Percentiles rank a stretch among this genome's conserved stretches.
Conservation (phyloP, 1,140 invertebrate species). For the Psix sp. region DNA sequence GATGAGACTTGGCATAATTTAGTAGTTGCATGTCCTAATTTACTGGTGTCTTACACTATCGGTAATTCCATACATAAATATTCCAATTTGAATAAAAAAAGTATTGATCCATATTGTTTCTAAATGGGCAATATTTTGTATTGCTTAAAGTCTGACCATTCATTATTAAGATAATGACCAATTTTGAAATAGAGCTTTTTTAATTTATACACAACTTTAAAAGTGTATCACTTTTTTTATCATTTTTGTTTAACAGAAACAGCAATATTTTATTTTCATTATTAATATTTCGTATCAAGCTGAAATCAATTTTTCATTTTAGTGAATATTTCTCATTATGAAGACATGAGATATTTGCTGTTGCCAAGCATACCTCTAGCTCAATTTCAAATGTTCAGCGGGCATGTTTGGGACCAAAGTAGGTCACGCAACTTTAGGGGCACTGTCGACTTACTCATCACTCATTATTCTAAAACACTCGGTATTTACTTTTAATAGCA, state of each 20-base stretch:
- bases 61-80: constrained; percentile 59
- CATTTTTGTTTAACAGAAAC: too few relatives aligned
- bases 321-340: constrained; percentile 75
- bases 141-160: too few relatives aligned
- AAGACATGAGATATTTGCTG: constrained; percentile 72
- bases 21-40: constrained; percentile 66
- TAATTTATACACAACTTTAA: too few relatives aligned
- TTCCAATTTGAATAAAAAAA: too few relatives aligned
- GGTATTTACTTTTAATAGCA: too few relatives aligned
- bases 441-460: constrained; percentile 71
- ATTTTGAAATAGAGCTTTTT: too few relatives aligned
- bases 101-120: too few relatives aligned
- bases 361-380: constrained; percentile 73
- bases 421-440: constrained; percentile 73
- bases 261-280: too few relatives aligned
- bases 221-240: too few relatives aligned
- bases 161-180: too few relatives aligned
- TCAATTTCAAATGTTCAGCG: constrained; percentile 73
- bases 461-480: constrained; percentile 71
- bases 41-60: constrained; percentile 72
- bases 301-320: constrained; percentile 21
- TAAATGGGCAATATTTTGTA: too few relatives aligned
- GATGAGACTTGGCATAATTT: constrained; percentile 70
- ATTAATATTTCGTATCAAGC: background rate
- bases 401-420: constrained; percentile 75